Evolutionary conservation across 2,888 invertebrate species (phyloP), one percentile per base, ranked within the genome.

Genomic region (Altica lythri): DNA sequence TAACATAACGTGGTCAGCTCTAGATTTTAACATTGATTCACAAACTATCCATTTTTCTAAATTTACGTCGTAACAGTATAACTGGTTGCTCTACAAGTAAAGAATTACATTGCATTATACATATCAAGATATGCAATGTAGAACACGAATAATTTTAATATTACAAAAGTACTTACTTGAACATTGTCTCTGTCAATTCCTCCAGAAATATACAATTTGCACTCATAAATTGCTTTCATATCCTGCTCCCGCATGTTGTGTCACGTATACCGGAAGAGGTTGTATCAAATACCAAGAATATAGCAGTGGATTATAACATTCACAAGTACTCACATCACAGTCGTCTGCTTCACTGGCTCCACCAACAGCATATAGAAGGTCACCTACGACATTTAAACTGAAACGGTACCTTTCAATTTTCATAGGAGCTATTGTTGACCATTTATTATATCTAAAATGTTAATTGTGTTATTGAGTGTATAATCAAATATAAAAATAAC

Each of bases 401-500:
- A 86, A 86, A 4, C 86, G 77, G 63, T 86, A 86, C 22, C 86
- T 75, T 68, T 86, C 86, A 40, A 81, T 76, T 61, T 82, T 80
- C 80, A 86, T 83, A 8, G 86, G 83, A 2, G 86, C 81, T 67
- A 88, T 85, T 3, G 84, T 85, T 4, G 79, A 79, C 88, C 88
- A 89, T 57, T 81, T 80, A 65, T 85, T 80, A 17, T 78, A 78
- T 17, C 66, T 66, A 22, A 27, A n/a, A n/a, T n/a, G n/a, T n/a
- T n/a, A n/a, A n/a, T n/a, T n/a, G n/a, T n/a, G n/a, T n/a, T n/a
- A n/a, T n/a, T n/a, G n/a, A n/a, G n/a, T n/a, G n/a, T n/a, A n/a
- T n/a, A n/a, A n/a, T n/a, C n/a, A n/a, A n/a, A n/a, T n/a, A n/a
- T n/a, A n/a, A n/a, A n/a, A n/a, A n/a, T n/a, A n/a, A n/a, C n/a